Conservation (phyloP, 2,797 vertebrate genomes). For the Crenuchus spilurus region DNA sequence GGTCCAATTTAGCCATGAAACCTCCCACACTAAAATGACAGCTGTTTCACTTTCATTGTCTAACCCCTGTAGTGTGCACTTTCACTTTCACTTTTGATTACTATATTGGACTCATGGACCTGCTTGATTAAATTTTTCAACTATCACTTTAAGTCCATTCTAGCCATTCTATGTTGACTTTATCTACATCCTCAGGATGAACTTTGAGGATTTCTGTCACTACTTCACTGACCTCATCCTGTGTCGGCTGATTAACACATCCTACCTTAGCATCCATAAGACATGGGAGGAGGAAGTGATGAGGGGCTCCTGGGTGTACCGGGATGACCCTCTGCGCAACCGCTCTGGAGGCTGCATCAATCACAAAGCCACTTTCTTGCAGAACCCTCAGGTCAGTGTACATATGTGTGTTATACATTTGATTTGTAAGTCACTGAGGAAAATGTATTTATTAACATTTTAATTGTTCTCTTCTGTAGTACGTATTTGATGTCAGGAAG, state of each 20-base stretch:
- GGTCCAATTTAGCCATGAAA: too few species aligned
- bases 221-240: slow-evolving; percentile 94
- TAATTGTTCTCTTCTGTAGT: slow-evolving; percentile 74
- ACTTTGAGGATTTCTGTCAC: slow-evolving; percentile 88
- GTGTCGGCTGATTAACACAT: slow-evolving; percentile 94
- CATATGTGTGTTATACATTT: neutral
- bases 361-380: slow-evolving; percentile 87
- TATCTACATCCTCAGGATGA: slow-evolving; percentile 77
- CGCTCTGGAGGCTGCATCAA: slow-evolving; percentile 91
- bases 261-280: slow-evolving; percentile 94
- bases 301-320: slow-evolving; percentile 78
- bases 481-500: slow-evolving; percentile 91
- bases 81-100: too few species aligned
- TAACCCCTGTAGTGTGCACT: too few species aligned
- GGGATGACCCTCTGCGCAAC: slow-evolving; percentile 82
- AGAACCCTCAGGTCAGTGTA: slow-evolving; percentile 89
- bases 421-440: too few species aligned
- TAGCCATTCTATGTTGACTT: neutral
- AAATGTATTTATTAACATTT: too few species aligned
- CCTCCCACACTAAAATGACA: too few species aligned
- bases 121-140: neutral
- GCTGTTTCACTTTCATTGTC: too few species aligned
- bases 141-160: neutral
- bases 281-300: slow-evolving; percentile 93
- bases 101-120: too few species aligned